Evolutionary conservation across 2,113 vertebrate species (phyloP), one percentile per base, ranked within the genome.

Genomic region (Macrotus californicus): DNA sequence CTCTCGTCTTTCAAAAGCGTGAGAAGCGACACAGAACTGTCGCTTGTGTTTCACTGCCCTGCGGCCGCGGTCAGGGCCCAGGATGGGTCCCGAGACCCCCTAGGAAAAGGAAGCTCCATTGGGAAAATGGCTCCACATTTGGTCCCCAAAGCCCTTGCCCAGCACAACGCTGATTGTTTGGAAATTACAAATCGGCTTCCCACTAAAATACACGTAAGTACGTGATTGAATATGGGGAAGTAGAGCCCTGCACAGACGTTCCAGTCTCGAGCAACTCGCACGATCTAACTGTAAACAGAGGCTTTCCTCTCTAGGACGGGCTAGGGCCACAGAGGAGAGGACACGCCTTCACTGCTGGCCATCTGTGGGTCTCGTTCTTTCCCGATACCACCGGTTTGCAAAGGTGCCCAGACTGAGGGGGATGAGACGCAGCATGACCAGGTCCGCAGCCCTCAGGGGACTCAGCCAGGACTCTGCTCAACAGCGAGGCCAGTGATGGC

Each of bases 141-240:
- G 29, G 13, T 3, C 39, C 73, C 86, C 67, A 34, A 41, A 70
- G 50, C 70, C 59, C 83, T 70, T 29, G 59, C 90, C 85, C 64
- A 64, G 89, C 52, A 48, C 83, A 50, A 83, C 70, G 76, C 59
- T 48, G 59, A 87, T 76, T 84, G 90, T 91, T 76, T 67, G 61
- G 80, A 96, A 93, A 87, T 95, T 56, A 87, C 80, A 59, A 92
- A 89, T 92, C 93, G 90, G 79, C 89, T 94, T 96, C 81, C 87
- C 85, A 88, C 95, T 89, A 96, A 96, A 96, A 94, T 85, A 93
- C 89, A 87, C 67, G 41, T 93, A 89, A 96, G 95, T 95, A 91
- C 81, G 90, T 93, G 89, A 95, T 93, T 97, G 84, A 96, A 95
- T 70, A 73, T 77, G 56, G 93, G 93, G 96, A 96, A 96, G 81